These are phyloP conservation scores for Pangasius mekongensis DNA, from an alignment of 2,797 vertebrate genomes.

Conservation along the genomic window DNA sequence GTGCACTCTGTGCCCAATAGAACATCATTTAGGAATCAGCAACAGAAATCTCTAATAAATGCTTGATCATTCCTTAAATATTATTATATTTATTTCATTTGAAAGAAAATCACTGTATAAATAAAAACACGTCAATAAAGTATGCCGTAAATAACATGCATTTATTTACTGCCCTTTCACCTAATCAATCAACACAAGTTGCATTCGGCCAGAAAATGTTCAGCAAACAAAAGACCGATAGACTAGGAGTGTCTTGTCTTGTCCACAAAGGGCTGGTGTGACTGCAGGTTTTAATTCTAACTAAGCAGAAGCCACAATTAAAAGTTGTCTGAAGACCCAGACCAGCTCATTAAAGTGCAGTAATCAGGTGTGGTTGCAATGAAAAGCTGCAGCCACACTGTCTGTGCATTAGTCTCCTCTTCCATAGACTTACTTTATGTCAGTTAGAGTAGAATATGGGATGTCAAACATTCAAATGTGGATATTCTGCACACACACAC, in stretches of 20 bases:
- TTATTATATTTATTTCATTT: not conserved
- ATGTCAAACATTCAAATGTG: not conserved
- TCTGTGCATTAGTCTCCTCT: not conserved
- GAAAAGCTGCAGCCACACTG: not conserved
- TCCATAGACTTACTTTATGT: not conserved
- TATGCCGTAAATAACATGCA: not conserved
- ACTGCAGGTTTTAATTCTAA: not conserved
- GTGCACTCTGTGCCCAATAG: not conserved
- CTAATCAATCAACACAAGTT: not conserved
- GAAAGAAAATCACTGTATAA: not conserved
- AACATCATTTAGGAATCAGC: not conserved
- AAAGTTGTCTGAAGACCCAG: not conserved
- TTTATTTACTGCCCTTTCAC: not conserved
- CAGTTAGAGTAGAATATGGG: not conserved
- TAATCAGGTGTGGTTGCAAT: not conserved
- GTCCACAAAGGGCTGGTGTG: not conserved
- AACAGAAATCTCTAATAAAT: not conserved
- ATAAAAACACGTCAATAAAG: not conserved
- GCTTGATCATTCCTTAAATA: not conserved
- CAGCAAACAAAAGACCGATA: not conserved
- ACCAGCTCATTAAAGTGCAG: not conserved
- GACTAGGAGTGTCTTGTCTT: not conserved
- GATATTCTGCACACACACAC: not conserved
- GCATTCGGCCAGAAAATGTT: not conserved
- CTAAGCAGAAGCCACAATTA: not conserved